Evolutionary conservation across 2,113 vertebrate species (phyloP).

Genomic region (Mormyrus lacerda): DNA sequence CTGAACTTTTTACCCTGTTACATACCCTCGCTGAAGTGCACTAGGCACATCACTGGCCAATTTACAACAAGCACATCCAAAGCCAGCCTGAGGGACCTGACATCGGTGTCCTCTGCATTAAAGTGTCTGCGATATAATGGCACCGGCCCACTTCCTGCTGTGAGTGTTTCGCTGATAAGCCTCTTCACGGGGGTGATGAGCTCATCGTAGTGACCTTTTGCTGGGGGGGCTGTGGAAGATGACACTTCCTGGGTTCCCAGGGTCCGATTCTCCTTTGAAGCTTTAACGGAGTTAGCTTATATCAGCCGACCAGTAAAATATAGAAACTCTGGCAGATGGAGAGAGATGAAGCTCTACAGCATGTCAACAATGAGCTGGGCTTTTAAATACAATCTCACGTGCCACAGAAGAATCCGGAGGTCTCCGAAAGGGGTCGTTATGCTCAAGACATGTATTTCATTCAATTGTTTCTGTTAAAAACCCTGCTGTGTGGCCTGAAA

Average conservation of each 20-base stretch:
- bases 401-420: neutral
- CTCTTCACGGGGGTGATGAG: neutral
- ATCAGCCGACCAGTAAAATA: neutral
- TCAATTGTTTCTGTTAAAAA: neutral
- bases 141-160: neutral
- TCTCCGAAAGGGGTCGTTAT: neutral
- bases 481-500: neutral
- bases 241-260: neutral
- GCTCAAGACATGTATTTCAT: neutral
- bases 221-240: neutral
- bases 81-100: neutral
- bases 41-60: neutral
- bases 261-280: neutral
- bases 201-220: neutral
- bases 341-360: neutral
- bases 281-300: neutral
- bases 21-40: neutral
- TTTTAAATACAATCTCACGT: neutral
- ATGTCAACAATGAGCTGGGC: neutral
- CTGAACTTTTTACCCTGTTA: neutral
- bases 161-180: neutral
- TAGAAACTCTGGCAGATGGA: neutral
- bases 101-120: neutral
- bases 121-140: neutral
- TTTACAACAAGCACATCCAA: neutral